Conservation (phyloP, 1,140 invertebrate genomes). For the Sminthurinus signatus region DNA sequence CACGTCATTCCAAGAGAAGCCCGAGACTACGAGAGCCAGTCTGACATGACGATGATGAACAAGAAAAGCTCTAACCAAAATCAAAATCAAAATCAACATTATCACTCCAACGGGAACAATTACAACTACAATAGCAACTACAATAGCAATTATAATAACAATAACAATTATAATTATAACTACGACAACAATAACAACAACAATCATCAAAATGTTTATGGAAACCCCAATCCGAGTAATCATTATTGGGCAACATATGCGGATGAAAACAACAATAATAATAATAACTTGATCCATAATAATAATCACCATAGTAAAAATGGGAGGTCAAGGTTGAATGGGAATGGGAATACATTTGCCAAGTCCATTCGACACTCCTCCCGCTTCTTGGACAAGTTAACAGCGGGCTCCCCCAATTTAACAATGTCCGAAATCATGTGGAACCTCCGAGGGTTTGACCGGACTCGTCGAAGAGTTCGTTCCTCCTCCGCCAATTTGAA, state of each 20-base stretch:
- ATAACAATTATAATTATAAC: background rate
- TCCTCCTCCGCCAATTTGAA: conserved; percentile 14
- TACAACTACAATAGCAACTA: background rate
- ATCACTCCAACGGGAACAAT: no score
- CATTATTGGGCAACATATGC: background rate
- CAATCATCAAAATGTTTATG: background rate
- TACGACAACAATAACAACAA: background rate
- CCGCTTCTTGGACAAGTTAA: conserved; percentile 5
- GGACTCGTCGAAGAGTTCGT: conserved; percentile 18
- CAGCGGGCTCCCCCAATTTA: conserved; percentile 8
- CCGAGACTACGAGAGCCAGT: background rate
- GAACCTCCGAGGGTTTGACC: conserved; percentile 26
- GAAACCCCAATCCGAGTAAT: background rate
- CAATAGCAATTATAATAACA: background rate
- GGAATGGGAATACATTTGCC: conserved; percentile 19
- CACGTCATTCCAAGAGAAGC: background rate
- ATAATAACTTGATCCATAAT: no score
- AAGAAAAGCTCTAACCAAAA: background rate
- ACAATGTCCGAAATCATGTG: conserved; percentile 36
- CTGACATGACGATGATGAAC: background rate
- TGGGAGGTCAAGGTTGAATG: conserved; percentile 11
- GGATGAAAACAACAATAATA: no score
- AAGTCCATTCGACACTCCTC: conserved; percentile 11
- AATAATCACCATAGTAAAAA: background rate
- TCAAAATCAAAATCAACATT: background rate